These are phyloP conservation scores for Coracopsis vasa DNA, from an alignment of 2,113 vertebrate species.

Conservation along the genomic window DNA sequence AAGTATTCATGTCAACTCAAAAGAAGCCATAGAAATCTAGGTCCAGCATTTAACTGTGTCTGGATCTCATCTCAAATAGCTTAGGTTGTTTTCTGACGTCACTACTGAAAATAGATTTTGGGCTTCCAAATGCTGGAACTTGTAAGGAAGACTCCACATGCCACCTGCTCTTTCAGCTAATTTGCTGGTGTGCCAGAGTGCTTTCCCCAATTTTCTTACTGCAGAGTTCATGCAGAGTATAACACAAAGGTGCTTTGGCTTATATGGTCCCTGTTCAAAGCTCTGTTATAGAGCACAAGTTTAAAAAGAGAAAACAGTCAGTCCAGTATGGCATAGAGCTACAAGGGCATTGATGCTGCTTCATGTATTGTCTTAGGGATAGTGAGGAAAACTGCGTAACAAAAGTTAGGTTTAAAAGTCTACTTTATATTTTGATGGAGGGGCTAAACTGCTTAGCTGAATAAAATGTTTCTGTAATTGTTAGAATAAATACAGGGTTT, in stretches of 20 bases:
- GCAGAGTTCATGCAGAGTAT: not conserved
- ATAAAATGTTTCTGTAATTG: conserved; percentile 52
- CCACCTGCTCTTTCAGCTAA: accelerated
- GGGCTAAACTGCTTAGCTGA: conserved; percentile 13
- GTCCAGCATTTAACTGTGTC: not conserved
- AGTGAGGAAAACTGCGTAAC: not conserved
- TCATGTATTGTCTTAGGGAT: not conserved
- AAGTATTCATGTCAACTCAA: not conserved
- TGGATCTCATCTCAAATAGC: not conserved
- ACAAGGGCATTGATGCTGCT: not conserved
- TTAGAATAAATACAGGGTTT: conserved; percentile 60
- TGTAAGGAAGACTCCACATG: not conserved
- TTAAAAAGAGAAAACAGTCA: not conserved
- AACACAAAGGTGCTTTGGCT: not conserved
- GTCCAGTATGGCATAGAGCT: not conserved
- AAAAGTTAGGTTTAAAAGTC: not conserved
- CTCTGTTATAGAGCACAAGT: not conserved
- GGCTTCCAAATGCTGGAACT: not conserved
- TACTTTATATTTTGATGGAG: conserved; percentile 21
- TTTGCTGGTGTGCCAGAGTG: not conserved
- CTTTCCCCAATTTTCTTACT: not conserved
- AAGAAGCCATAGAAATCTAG: not conserved
- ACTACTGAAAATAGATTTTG: not conserved
- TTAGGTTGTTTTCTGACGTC: not conserved
- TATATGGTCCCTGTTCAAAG: too few species aligned